Evolutionary conservation across 1,140 invertebrate genomes (phyloP).

Genomic region (Antheraea mylitta): DNA sequence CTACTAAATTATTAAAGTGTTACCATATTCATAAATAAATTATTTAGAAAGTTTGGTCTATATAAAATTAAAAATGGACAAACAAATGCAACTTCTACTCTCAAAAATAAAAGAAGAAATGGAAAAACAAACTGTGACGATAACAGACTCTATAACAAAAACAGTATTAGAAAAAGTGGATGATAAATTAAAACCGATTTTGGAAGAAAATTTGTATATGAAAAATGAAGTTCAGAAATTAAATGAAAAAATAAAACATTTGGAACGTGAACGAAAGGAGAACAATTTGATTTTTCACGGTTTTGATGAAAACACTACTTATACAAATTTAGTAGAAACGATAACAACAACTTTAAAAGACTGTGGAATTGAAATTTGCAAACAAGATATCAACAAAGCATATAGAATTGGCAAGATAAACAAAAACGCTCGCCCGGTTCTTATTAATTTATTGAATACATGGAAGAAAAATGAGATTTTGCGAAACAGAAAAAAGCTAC

Average conservation of each 20-base stretch:
- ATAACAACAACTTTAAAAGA: constrained; percentile 13
- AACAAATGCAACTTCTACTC: constrained; percentile 1
- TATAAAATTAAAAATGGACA: too few relatives aligned
- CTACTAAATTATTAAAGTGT: too few relatives aligned
- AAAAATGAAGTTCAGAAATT: not conserved
- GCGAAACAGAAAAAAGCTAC: constrained; percentile 24
- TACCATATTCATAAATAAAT: too few relatives aligned
- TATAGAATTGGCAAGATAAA: constrained; percentile 22
- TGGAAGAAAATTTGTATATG: not conserved
- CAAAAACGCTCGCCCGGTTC: constrained; percentile 20
- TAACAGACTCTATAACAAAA: constrained; percentile 2
- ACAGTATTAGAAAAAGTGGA: not conserved
- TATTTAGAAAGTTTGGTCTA: too few relatives aligned
- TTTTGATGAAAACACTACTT: too few relatives aligned
- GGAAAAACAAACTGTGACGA: not conserved
- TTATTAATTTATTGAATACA: constrained; percentile 17
- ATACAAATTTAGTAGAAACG: too few relatives aligned
- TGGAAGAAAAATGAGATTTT: constrained; percentile 23
- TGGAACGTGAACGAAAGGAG: constrained; percentile 13
- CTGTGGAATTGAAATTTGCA: constrained; percentile 10
- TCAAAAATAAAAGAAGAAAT: constrained; percentile 13
- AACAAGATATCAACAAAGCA: constrained; percentile 15
- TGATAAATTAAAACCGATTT: constrained; percentile 5
- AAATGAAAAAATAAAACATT: constrained; percentile 14
- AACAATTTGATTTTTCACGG: constrained; percentile 28